Conservation (phyloP, 2,113 vertebrate genomes). For the Misgurnus mizolepis region DNA sequence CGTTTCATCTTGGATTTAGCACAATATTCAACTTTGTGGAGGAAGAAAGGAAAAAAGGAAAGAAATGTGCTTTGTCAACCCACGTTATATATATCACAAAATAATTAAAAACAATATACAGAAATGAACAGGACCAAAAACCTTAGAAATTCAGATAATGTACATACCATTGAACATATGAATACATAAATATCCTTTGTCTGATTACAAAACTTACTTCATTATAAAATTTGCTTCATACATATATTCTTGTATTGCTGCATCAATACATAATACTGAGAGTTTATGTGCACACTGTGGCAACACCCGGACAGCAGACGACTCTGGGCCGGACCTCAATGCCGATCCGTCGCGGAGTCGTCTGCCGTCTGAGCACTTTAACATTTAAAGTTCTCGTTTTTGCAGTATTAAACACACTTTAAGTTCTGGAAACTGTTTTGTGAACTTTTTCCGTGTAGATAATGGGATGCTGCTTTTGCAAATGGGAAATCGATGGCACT, state of each 20-base stretch:
- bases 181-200: constrained; percentile 65
- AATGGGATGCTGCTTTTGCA: constrained; percentile 56
- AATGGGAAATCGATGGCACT: constrained; percentile 55
- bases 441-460: constrained; percentile 51
- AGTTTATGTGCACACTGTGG: constrained; percentile 56
- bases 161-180: constrained; percentile 42
- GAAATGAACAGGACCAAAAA: constrained; percentile 47
- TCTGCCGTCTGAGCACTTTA: neutral
- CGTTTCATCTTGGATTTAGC: constrained; percentile 47
- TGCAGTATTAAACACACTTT: constrained; percentile 43
- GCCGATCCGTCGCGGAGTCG: too few species aligned
- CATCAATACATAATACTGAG: constrained; percentile 75
- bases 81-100: constrained; percentile 51
- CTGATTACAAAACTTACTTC: constrained; percentile 61
- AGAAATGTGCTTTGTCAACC: constrained; percentile 59
- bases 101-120: constrained; percentile 35
- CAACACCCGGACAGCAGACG: constrained; percentile 41
- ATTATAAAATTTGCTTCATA: constrained; percentile 59
- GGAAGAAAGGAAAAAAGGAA: constrained; percentile 30
- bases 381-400: constrained; percentile 38
- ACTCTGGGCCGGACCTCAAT: too few species aligned
- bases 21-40: constrained; percentile 48
- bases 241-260: constrained; percentile 71
- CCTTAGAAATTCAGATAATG: constrained; percentile 48
- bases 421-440: constrained; percentile 52